Percentiles rank a stretch among this genome's conserved stretches.
Evolutionary conservation across 1,140 invertebrate species (phyloP).

Genomic region (Heliothis virescens): DNA sequence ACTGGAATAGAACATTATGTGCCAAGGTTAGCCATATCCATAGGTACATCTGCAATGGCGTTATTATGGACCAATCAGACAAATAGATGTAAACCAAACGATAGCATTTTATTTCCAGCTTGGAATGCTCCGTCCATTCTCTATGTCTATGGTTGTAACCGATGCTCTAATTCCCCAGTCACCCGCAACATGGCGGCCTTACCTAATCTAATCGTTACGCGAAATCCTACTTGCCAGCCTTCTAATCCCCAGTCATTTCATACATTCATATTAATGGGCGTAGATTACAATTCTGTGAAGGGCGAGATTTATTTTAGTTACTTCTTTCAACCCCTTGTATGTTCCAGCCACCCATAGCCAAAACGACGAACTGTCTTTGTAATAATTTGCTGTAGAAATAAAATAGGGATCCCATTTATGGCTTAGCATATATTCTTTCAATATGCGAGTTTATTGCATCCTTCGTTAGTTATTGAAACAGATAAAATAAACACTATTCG

Average conservation of each 20-base stretch:
- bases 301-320: background rate
- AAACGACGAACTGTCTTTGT: slow-evolving; percentile 2
- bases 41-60: no score
- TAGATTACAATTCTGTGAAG: background rate
- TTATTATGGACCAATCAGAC: no score
- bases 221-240: slow-evolving; percentile 19
- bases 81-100: no score
- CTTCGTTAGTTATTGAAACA: slow-evolving; percentile 8
- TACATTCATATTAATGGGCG: slow-evolving; percentile 14
- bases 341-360: background rate
- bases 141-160: background rate
- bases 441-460: background rate
- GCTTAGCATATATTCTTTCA: background rate
- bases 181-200: slow-evolving; percentile 1
- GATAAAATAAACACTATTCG: slow-evolving; percentile 41
- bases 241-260: slow-evolving; percentile 30
- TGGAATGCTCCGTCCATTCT: no score
- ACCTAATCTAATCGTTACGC: background rate
- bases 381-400: background rate
- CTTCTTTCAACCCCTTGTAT: background rate
- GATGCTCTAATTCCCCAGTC: slow-evolving; percentile 1
- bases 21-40: no score
- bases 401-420: background rate
- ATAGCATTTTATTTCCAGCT: no score
- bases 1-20: no score